These are phyloP conservation scores for Forficula auricularia DNA, from an alignment of 1,140 invertebrate species.

Conservation along the genomic window DNA sequence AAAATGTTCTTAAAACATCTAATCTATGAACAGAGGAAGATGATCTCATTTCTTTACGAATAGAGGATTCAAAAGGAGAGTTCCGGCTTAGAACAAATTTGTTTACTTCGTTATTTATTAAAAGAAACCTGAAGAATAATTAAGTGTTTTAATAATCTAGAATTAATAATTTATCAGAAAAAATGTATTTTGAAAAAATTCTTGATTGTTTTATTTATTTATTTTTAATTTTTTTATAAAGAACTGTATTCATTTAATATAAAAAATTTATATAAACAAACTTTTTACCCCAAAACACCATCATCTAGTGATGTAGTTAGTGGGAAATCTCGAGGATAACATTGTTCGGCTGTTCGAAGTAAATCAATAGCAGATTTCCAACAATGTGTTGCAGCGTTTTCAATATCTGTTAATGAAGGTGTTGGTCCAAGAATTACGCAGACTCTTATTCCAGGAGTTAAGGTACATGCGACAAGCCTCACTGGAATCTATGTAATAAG, in stretches of 20 bases:
- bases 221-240: no score
- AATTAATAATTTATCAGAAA: no score
- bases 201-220: no score
- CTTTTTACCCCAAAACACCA: constrained; percentile 47
- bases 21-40: constrained; percentile 38
- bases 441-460: constrained; percentile 19
- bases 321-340: constrained; percentile 45
- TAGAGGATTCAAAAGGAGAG: background rate
- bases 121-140: constrained; percentile 38
- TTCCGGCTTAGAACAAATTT: constrained; percentile 51
- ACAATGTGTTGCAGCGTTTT: constrained; percentile 48
- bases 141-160: background rate
- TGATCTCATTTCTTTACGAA: constrained; percentile 25
- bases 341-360: constrained; percentile 40
- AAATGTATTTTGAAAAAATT: no score
- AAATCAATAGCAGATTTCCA: constrained; percentile 51
- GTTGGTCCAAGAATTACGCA: constrained; percentile 59
- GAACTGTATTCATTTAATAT: no score
- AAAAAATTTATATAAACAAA: no score
- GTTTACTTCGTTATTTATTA: constrained; percentile 42
- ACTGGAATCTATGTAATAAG: constrained; percentile 54
- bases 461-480: constrained; percentile 52
- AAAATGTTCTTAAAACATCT: constrained; percentile 54
- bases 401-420: constrained; percentile 49
- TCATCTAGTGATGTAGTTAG: constrained; percentile 36